Evolutionary conservation across 2,797 vertebrate genomes (phyloP).

Genomic region (Cetoscarus ocellatus): DNA sequence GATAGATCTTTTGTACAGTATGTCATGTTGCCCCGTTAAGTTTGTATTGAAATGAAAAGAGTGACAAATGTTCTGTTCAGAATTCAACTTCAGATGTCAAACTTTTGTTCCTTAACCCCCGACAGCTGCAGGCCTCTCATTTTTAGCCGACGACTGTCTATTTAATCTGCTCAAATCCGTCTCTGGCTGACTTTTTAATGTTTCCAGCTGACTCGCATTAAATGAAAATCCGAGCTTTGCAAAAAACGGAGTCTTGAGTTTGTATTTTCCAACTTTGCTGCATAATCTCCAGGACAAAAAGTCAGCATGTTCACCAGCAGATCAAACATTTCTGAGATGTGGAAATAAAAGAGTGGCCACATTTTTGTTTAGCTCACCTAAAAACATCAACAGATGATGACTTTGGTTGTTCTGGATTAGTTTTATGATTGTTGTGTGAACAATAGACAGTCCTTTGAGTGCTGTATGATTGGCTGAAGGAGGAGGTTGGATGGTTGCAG

Average conservation of each 20-base stretch:
- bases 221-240: not conserved
- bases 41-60: not conserved
- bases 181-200: not conserved
- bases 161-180: not conserved
- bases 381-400: not conserved
- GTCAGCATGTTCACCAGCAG: not conserved
- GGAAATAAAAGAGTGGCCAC: not conserved
- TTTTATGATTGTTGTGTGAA: not conserved
- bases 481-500: not conserved
- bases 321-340: not conserved
- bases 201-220: slow-evolving; percentile 1
- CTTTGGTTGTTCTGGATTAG: not conserved
- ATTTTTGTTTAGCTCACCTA: not conserved
- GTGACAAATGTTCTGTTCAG: not conserved
- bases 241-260: not conserved
- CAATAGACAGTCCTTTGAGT: not conserved
- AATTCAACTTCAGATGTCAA: not conserved
- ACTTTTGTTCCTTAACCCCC: not conserved
- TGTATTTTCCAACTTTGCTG: not conserved
- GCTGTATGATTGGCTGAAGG: not conserved
- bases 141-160: not conserved
- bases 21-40: not conserved
- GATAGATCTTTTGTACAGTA: too few species aligned
- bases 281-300: not conserved
- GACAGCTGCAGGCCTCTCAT: not conserved